Evolutionary conservation across 1,140 invertebrate species (phyloP).

Genomic region (Papilio polyxenes): DNA sequence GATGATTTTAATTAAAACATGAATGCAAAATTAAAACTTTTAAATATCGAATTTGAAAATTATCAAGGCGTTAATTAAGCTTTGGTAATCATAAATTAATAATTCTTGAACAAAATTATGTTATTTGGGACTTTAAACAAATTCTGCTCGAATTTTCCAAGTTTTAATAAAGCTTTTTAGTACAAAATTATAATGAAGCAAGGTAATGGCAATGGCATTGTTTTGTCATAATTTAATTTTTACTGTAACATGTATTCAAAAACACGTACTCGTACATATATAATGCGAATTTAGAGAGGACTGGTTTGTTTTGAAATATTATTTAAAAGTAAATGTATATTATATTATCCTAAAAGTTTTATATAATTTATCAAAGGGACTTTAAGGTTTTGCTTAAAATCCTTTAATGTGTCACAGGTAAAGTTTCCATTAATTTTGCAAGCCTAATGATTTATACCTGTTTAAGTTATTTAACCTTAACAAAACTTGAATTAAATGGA

Average conservation of each 20-base stretch:
- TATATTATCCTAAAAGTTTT: slow-evolving; percentile 13
- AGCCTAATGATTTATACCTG: slow-evolving; percentile 25
- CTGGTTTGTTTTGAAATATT: background rate
- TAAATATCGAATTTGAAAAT: background rate
- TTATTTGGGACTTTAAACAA: slow-evolving; percentile 2
- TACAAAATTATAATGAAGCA: background rate
- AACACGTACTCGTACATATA: too few relatives aligned
- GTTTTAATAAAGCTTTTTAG: slow-evolving; percentile 1
- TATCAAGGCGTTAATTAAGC: background rate
- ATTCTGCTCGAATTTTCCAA: background rate
- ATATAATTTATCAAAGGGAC: background rate
- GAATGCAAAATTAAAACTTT: background rate
- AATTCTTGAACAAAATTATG: slow-evolving; percentile 12
- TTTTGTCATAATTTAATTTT: background rate
- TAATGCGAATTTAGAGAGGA: background rate
- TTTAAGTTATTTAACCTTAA: slow-evolving; percentile 11
- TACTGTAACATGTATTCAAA: too few relatives aligned
- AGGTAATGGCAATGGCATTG: background rate
- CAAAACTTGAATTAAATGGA: background rate
- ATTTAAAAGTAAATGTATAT: background rate
- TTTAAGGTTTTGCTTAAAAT: slow-evolving; percentile 16
- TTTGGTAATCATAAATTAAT: slow-evolving; percentile 2
- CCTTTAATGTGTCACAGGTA: slow-evolving; percentile 23
- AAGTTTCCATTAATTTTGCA: slow-evolving; percentile 26
- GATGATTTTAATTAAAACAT: too few relatives aligned